Conservation (phyloP, 2,888 invertebrate species). For the Chrysina gloriosa region DNA sequence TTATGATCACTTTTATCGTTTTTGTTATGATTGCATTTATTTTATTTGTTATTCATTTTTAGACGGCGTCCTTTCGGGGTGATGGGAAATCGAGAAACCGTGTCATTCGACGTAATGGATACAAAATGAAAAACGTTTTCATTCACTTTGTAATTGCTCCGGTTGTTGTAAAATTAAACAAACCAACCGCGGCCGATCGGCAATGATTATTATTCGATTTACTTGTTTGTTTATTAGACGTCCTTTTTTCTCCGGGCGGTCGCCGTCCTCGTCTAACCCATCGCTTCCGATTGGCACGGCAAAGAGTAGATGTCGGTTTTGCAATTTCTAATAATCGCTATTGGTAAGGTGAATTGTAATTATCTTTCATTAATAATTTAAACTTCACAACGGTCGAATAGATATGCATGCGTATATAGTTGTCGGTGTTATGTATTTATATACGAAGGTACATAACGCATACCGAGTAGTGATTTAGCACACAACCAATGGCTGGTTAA, state of each 20-base stretch:
- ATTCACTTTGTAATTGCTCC: not conserved
- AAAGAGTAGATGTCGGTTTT: not conserved
- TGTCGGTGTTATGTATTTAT: too few species aligned
- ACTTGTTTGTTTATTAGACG: not conserved
- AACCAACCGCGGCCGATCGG: not conserved
- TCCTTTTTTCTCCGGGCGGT: not conserved
- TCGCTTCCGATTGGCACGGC: not conserved
- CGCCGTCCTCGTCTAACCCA: not conserved
- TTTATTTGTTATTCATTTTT: too few species aligned
- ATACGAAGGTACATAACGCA: too few species aligned
- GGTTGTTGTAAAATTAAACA: not conserved
- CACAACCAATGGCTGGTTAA: too few species aligned
- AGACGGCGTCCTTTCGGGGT: too few species aligned
- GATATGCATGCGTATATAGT: not conserved
- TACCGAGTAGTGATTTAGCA: too few species aligned
- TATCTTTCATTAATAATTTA: slow-evolving; percentile 40
- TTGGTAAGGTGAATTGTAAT: not conserved
- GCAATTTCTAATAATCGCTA: slow-evolving; percentile 23
- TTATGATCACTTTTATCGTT: not conserved
- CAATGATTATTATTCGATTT: slow-evolving; percentile 15
- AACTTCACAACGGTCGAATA: not conserved
- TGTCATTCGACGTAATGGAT: not conserved
- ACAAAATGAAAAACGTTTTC: slow-evolving; percentile 2
- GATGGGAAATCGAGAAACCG: too few species aligned
- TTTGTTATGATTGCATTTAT: too few species aligned